Evolutionary conservation across 2,113 vertebrate species (phyloP).

Genomic region (Chauna torquata): DNA sequence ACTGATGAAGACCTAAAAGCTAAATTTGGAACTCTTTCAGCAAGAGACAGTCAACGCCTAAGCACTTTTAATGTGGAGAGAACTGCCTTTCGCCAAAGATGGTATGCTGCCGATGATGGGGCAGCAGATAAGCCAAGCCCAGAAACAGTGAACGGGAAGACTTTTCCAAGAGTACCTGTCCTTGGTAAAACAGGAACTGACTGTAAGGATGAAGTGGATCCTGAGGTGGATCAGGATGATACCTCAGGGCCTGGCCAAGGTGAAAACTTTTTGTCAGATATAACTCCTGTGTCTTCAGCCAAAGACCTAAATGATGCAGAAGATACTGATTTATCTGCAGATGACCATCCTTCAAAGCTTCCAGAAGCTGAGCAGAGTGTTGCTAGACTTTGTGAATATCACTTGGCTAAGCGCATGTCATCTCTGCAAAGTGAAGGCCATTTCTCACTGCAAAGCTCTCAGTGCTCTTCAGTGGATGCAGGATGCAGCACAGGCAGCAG

Average conservation of each 20-base stretch:
- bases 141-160: conserved; percentile 78
- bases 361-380: conserved; percentile 82
- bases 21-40: conserved; percentile 86
- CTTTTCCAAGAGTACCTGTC: conserved; percentile 78
- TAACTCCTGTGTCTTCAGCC: conserved; percentile 79
- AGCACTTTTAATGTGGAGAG: conserved; percentile 91
- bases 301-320: conserved; percentile 81
- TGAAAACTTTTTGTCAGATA: conserved; percentile 81
- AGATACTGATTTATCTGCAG: conserved; percentile 69
- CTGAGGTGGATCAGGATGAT: conserved; percentile 75
- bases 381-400: conserved; percentile 88
- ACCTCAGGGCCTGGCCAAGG: conserved; percentile 75
- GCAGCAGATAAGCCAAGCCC: conserved; percentile 80
- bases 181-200: conserved; percentile 79
- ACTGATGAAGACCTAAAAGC: conserved; percentile 82
- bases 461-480: conserved; percentile 95
- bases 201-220: conserved; percentile 79
- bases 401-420: conserved; percentile 93
- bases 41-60: conserved; percentile 86
- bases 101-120: conserved; percentile 83
- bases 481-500: conserved; percentile 94
- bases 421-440: conserved; percentile 92
- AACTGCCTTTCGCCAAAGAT: conserved; percentile 91
- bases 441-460: conserved; percentile 93
- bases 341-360: conserved; percentile 83